Conservation (phyloP, 2,888 invertebrate species). For the Drosophila recens region DNA sequence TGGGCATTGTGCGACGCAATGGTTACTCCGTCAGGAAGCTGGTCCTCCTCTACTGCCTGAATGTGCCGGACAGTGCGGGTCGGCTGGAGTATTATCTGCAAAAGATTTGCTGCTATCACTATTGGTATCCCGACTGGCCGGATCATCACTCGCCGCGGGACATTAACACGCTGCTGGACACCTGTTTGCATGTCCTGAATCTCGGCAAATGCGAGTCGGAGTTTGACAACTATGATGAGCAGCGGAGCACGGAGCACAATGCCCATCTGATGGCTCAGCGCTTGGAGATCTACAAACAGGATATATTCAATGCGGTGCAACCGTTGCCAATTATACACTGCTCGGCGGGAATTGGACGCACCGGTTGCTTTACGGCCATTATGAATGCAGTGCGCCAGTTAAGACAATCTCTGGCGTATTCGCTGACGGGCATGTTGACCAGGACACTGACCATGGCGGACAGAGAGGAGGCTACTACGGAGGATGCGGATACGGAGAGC, state of each 20-base stretch:
- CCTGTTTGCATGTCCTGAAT: conserved; percentile 92
- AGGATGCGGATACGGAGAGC: conserved; percentile 73
- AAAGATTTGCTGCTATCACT: conserved; percentile 88
- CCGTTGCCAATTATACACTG: conserved; percentile 91
- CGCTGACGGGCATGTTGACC: conserved; percentile 77
- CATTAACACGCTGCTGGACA: conserved; percentile 91
- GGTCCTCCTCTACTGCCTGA: conserved; percentile 78
- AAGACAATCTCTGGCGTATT: conserved; percentile 84
- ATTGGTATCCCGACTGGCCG: conserved; percentile 98
- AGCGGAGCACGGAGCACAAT: conserved; percentile 45
- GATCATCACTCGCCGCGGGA: conserved; percentile 96
- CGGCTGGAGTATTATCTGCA: conserved; percentile 60
- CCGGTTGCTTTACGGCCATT: conserved; percentile 95
- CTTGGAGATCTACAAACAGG: conserved; percentile 80
- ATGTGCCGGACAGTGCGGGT: conserved; percentile 51
- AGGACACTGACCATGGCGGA: conserved; percentile 57
- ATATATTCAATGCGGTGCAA: conserved; percentile 82
- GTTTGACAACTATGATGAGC: conserved; percentile 83
- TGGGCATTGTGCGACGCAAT: conserved; percentile 86
- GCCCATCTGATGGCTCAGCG: conserved; percentile 69
- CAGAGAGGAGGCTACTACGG: conserved; percentile 20
- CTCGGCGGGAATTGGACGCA: conserved; percentile 96
- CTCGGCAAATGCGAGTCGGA: conserved; percentile 85
- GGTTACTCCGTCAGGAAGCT: conserved; percentile 88
- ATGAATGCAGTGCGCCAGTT: conserved; percentile 95